phyloP scores from a whole-genome alignment of 2,797 vertebrate genomes.

The Muscicapa striata region DNA sequence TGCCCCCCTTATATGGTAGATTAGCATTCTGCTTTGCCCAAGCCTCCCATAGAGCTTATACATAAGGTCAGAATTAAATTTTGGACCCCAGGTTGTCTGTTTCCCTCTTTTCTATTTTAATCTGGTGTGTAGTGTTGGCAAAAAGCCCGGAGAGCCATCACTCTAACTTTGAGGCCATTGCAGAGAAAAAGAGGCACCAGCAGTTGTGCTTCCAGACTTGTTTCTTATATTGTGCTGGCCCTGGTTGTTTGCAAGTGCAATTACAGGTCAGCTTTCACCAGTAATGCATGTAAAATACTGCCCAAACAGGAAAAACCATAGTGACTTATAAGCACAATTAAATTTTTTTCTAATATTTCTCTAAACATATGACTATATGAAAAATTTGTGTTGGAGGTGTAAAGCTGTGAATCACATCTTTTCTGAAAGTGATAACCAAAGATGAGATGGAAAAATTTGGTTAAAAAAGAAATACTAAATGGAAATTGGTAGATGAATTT shows the following conservation, averaged over 20 bases:
- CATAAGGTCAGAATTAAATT: constrained; percentile 70
- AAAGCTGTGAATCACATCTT: not conserved
- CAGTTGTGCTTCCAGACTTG: not conserved
- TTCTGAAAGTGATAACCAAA: not conserved
- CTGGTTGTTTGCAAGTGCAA: not conserved
- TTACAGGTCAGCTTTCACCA: not conserved
- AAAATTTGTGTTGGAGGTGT: not conserved
- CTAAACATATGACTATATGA: not conserved
- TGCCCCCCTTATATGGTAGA: constrained; percentile 33
- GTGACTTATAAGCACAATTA: not conserved
- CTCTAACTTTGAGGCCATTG: constrained; percentile 5
- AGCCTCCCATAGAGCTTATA: constrained; percentile 10
- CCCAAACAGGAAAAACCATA: not conserved
- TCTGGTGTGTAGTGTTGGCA: constrained; percentile 48
- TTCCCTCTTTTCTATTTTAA: constrained; percentile 55
- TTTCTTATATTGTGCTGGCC: not conserved
- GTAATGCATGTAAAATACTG: not conserved
- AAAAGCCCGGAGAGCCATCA: constrained; percentile 33
- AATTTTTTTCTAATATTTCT: not conserved
- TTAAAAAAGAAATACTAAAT: not conserved
- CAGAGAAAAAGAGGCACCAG: constrained; percentile 19
- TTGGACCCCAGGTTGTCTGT: constrained; percentile 42
- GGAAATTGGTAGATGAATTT: not conserved
- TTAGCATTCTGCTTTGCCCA: constrained; percentile 19
- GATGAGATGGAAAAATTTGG: not conserved